Evolutionary conservation across 2,888 invertebrate species (phyloP).

Genomic region (Tinea trinotella): DNA sequence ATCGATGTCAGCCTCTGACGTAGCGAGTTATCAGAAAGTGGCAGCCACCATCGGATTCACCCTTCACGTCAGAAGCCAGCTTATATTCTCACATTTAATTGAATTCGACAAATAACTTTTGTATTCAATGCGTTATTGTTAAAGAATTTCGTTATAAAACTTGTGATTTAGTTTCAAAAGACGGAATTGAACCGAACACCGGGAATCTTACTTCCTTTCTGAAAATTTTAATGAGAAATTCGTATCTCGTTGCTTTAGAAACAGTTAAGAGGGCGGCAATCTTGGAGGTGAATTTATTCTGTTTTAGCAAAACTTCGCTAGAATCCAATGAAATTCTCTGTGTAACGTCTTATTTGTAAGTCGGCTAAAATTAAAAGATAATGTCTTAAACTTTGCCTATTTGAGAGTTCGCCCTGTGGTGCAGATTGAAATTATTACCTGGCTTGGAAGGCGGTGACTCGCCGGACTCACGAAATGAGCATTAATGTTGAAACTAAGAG

Average conservation of each 20-base stretch:
- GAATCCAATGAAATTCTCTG: conserved; percentile 42
- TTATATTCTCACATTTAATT: conserved; percentile 27
- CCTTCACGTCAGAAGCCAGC: conserved; percentile 15
- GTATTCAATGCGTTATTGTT: conserved; percentile 50
- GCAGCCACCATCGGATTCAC: conserved; percentile 20
- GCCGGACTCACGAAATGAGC: conserved; percentile 28
- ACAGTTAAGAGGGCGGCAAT: conserved; percentile 45
- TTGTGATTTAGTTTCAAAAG: conserved; percentile 63
- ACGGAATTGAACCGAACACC: conserved; percentile 51
- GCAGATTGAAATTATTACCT: conserved; percentile 68
- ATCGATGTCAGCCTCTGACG: too few species aligned
- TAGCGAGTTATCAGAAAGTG: background rate
- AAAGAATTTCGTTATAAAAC: conserved; percentile 57
- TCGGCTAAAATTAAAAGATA: conserved; percentile 56
- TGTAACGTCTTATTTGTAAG: conserved; percentile 51
- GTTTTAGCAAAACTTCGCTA: conserved; percentile 42
- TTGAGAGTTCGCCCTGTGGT: conserved; percentile 47
- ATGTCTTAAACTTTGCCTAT: conserved; percentile 58
- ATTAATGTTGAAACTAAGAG: conserved; percentile 54
- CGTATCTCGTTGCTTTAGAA: conserved; percentile 58
- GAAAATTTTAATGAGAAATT: conserved; percentile 67
- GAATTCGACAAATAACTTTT: conserved; percentile 31
- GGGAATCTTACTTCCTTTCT: conserved; percentile 48
- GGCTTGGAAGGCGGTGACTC: conserved; percentile 31
- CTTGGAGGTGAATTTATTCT: conserved; percentile 52